Percentiles rank a stretch among this genome's conserved stretches.
phyloP scores from a whole-genome alignment of 2,113 vertebrate species.

The Odocoileus virginianus region DNA sequence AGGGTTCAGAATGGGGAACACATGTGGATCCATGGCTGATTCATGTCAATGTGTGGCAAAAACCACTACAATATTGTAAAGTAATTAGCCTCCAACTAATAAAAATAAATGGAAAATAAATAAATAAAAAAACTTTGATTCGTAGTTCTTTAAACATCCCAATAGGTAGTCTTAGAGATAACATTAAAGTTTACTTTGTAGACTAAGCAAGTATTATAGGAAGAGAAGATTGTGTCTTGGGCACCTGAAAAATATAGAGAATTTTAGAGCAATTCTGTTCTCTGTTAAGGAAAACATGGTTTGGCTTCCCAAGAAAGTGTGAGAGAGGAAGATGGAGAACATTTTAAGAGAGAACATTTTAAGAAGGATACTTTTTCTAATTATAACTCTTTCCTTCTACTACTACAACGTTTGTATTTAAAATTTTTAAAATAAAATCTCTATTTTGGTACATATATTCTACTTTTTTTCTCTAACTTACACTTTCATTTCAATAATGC shows the following conservation, averaged over 20 bases:
- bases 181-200: neutral
- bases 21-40: too few species aligned
- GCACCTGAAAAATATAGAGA: neutral
- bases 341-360: neutral
- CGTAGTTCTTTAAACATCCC: neutral
- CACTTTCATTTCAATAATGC: constrained; percentile 24
- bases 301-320: neutral
- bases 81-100: too few species aligned
- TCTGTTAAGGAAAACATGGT: neutral
- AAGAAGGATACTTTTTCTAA: neutral
- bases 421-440: neutral
- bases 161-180: neutral
- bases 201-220: neutral
- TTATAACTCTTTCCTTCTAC: neutral
- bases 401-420: neutral
- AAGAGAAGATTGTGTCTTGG: neutral
- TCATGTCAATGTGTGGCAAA: too few species aligned
- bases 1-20: too few species aligned
- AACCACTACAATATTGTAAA: too few species aligned
- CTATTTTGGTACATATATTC: neutral
- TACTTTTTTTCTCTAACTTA: neutral
- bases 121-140: neutral
- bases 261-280: neutral
- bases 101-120: too few species aligned
- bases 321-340: neutral